phyloP scores from a whole-genome alignment of 2,113 vertebrate genomes.

The Charadrius vociferus region DNA sequence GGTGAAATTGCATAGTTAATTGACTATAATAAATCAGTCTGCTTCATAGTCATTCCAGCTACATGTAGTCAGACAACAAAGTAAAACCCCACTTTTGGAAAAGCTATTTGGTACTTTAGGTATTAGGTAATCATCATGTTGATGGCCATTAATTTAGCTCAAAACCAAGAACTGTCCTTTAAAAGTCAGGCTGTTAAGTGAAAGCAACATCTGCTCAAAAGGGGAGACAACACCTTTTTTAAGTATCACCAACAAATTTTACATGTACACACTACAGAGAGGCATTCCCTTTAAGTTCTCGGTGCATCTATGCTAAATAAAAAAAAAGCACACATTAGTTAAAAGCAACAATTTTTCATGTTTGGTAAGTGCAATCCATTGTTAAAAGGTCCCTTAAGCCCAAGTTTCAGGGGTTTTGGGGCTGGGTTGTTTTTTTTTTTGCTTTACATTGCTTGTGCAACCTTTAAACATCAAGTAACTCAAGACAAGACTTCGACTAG shows the following conservation, averaged over 20 bases:
- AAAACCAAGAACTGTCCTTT: background rate
- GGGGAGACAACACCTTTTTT: background rate
- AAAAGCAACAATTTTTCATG: background rate
- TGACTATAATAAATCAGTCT: background rate
- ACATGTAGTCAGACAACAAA: background rate
- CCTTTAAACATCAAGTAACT: background rate
- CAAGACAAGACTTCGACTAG: fast-evolving
- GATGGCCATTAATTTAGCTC: background rate
- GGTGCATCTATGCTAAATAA: background rate
- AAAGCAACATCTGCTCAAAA: background rate
- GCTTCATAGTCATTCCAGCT: background rate
- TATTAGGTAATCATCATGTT: fast-evolving
- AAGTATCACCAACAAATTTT: background rate
- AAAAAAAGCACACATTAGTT: background rate
- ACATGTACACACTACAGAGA: background rate
- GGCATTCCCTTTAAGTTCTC: background rate
- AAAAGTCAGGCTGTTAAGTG: background rate
- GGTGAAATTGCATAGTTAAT: background rate
- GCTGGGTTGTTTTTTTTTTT: background rate
- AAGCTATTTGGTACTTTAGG: background rate
- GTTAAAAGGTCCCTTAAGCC: background rate
- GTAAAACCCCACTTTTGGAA: background rate
- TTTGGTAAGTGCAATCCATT: background rate
- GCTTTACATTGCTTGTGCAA: background rate
- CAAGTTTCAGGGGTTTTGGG: background rate